Conservation (phyloP, 2,888 invertebrate species). For the Heliconius ismenius region DNA sequence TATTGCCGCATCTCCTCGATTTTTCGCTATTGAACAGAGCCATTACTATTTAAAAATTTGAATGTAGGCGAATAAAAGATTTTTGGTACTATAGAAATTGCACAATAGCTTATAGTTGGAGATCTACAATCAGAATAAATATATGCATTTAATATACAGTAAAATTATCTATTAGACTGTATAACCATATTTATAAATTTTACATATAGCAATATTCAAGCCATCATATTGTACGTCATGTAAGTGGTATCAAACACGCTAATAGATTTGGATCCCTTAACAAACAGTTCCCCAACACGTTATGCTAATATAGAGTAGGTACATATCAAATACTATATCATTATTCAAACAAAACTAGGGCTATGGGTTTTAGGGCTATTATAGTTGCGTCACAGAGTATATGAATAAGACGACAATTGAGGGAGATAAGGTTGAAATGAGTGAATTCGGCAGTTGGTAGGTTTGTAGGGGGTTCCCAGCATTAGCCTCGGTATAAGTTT, state of each 20-base stretch:
- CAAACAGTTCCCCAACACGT: conserved; percentile 68
- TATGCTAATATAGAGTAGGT: conserved; percentile 62
- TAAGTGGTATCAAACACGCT: conserved; percentile 48
- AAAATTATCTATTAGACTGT: background rate
- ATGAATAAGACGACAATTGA: conserved; percentile 63
- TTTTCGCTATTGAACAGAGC: conserved; percentile 73
- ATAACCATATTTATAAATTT: background rate
- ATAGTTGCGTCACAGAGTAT: conserved; percentile 55
- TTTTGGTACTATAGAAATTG: conserved; percentile 69
- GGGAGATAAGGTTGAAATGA: conserved; percentile 67
- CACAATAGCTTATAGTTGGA: conserved; percentile 46
- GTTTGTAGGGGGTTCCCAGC: conserved; percentile 60
- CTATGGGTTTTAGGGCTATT: conserved; percentile 67
- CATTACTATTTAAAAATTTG: conserved; percentile 71
- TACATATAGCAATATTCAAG: background rate
- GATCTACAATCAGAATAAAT: conserved; percentile 18
- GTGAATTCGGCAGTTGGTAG: conserved; percentile 69
- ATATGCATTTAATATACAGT: background rate
- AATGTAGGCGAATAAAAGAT: conserved; percentile 77
- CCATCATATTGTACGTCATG: conserved; percentile 20
- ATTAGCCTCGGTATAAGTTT: conserved; percentile 79
- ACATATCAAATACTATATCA: conserved; percentile 66
- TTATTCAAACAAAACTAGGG: conserved; percentile 76
- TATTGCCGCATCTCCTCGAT: conserved; percentile 77
- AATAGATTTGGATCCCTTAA: conserved; percentile 66